Percentiles rank a stretch among this genome's conserved stretches.
Evolutionary conservation across 2,113 vertebrate species (phyloP).

Genomic region (Pedionomus torquatus): DNA sequence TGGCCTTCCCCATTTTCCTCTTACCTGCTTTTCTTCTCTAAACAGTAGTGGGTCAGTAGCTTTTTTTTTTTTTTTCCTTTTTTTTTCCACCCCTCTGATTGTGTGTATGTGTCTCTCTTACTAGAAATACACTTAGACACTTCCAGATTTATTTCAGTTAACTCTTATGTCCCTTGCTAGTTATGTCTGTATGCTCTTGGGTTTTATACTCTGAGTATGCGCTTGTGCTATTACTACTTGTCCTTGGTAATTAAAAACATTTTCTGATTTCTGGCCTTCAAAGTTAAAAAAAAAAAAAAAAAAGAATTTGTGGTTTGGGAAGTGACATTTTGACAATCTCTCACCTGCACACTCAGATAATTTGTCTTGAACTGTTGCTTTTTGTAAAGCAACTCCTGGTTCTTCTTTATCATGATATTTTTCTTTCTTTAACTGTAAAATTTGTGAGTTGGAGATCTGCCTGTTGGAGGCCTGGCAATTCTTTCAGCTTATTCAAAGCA

Average conservation of each 20-base stretch:
- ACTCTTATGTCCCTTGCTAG: not conserved
- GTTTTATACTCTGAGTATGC: not conserved
- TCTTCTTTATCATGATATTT: not conserved
- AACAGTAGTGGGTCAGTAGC: not conserved
- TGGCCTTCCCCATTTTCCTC: not conserved
- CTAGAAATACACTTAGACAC: not conserved
- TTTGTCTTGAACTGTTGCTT: not conserved
- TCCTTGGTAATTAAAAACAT: not conserved
- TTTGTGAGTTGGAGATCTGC: not conserved
- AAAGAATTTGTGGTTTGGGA: not conserved
- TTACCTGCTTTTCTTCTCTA: not conserved
- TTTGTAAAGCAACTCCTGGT: not conserved
- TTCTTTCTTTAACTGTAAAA: not conserved
- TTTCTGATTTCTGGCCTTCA: not conserved
- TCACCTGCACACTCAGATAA: not conserved
- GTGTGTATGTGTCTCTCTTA: no score
- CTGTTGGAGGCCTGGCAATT: not conserved
- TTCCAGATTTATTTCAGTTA: not conserved
- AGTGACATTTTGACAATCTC: not conserved
- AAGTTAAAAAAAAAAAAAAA: not conserved
- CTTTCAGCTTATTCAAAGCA: not conserved
- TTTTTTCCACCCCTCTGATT: not conserved
- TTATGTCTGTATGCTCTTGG: not conserved
- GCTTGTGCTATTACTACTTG: not conserved
- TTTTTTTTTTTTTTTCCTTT: not conserved